Evolutionary conservation across 2,113 vertebrate species (phyloP), one percentile per base, ranked within the genome.

Genomic region (Sylvietta virens): DNA sequence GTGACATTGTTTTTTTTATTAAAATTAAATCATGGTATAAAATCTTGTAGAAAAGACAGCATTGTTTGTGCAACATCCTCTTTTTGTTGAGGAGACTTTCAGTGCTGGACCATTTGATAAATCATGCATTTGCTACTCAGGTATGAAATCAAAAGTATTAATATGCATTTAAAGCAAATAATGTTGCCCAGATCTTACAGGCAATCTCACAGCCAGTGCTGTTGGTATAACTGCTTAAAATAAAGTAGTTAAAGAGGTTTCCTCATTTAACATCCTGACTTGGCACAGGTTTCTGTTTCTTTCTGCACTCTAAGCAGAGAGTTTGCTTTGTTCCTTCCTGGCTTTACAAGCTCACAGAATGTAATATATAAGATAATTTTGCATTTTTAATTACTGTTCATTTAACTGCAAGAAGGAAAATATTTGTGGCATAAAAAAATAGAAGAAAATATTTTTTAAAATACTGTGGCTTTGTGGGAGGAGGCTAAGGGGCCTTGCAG

Each of bases 261-360:
- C 47, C 39, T 78, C 11, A 1, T 66, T 78, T 91, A 56, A 78
- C 18, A 35, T 64, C 61, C 48, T 72, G 33, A 54, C 20, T 44
- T 15, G 0, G 8, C 30, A 44, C 10, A 56, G 35, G 13, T 81
- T 97, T 83, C 65, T 74, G 20, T 0, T 53, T 76, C 78, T 54
- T 65, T 35, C 50, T 93, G 8, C 22, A 28, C 24, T 79, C 74
- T 61, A 81, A 79, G 54, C 11, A 54, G 37, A 51, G 40, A n/a
- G 15, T 17, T 91, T 87, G 30, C 24, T 24, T 56, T 92, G 39
- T 56, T 71, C 56, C 57, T 76, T 95, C 61, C 57, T 64, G 66
- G 28, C 8, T 90, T 94, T 72, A 28, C 0, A 0, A 54, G 35
- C 6, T 90, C 27, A 64, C 0, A 1, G 74, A 61, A 56, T 44